These are phyloP conservation scores for Timema cristinae DNA, from an alignment of 2,888 invertebrate genomes.

Conservation along the genomic window DNA sequence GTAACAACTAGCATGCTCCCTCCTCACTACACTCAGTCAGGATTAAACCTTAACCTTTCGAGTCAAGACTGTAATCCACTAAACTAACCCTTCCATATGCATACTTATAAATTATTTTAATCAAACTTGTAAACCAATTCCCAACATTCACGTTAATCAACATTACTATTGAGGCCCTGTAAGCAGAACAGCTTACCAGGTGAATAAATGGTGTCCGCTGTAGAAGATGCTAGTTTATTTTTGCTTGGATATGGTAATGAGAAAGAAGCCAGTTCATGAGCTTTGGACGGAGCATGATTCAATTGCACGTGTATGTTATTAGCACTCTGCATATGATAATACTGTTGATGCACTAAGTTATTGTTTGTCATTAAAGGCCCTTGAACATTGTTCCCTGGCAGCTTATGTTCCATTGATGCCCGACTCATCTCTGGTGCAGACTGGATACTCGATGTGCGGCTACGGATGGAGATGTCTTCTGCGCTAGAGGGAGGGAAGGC, in stretches of 20 bases:
- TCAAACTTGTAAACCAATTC: no score
- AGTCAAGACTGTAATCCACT: not conserved
- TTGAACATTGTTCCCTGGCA: not conserved
- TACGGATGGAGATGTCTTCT: conserved; percentile 35
- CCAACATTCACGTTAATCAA: not conserved
- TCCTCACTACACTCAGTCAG: not conserved
- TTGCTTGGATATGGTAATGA: conserved; percentile 21
- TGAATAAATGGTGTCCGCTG: conserved; percentile 8
- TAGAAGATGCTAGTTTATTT: conserved; percentile 7
- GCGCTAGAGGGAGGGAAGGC: conserved; percentile 17
- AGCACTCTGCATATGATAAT: no score
- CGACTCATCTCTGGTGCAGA: conserved; percentile 59
- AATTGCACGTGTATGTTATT: not conserved
- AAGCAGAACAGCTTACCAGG: not conserved
- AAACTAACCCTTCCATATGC: no score
- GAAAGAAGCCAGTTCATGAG: conserved; percentile 26
- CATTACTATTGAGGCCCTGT: not conserved
- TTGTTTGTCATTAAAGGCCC: not conserved
- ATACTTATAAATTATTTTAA: no score
- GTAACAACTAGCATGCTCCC: no score
- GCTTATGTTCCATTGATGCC: not conserved
- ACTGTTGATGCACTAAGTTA: no score
- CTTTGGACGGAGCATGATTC: conserved; percentile 9
- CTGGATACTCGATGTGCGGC: conserved; percentile 64
- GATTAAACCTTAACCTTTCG: not conserved